Conservation (phyloP, 2,113 vertebrate species). For the Neofelis nebulosa region DNA sequence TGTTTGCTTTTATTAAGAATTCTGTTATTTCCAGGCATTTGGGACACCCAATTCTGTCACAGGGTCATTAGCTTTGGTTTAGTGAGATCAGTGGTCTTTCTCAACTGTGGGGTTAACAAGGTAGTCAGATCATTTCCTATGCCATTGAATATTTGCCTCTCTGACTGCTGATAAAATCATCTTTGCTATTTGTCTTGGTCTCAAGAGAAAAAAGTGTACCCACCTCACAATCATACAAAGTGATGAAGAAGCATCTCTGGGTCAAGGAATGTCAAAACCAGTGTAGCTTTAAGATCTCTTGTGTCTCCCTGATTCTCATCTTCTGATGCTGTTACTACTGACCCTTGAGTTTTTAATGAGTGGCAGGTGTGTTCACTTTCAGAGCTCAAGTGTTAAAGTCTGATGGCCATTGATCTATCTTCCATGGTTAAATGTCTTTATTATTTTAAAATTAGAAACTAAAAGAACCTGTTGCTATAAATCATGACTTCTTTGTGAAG, state of each 20-base stretch:
- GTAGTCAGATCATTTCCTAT: neutral
- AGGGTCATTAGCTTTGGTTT: neutral
- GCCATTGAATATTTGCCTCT: neutral
- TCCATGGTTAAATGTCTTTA: neutral
- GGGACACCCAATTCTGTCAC: neutral
- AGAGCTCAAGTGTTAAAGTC: neutral
- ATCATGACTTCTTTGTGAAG: neutral
- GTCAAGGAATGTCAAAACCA: neutral
- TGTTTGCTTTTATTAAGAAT: neutral
- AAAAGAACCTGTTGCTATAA: slow-evolving; percentile 23
- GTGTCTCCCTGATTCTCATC: neutral
- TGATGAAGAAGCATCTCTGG: neutral
- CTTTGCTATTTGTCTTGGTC: neutral
- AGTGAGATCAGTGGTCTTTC: neutral
- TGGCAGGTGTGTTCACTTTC: neutral
- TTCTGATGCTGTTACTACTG: neutral
- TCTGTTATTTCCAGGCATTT: neutral
- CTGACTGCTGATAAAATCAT: neutral
- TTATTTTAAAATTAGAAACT: slow-evolving; percentile 13
- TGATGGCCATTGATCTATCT: neutral
- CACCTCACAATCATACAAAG: neutral
- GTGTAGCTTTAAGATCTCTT: neutral
- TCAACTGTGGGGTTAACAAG: neutral
- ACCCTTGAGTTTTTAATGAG: neutral
- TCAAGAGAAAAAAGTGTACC: neutral